Base-by-base conservation (phyloP, 2,888 invertebrate species). In the Caenorhabditis sp. region DNA sequence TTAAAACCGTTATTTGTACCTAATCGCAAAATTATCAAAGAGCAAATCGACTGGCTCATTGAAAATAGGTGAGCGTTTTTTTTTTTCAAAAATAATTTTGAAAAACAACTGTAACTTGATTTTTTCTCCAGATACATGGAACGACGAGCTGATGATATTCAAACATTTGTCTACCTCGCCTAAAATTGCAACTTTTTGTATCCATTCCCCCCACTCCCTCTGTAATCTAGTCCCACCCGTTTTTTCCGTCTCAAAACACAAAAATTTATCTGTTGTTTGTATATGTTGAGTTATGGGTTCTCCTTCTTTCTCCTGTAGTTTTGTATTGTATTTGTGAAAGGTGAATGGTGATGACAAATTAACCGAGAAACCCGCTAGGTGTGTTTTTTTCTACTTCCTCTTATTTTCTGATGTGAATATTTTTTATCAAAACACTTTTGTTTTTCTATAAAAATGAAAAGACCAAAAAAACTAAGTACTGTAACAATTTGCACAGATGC, bases 1-100 rank as follows among this genome's bases (percentile, higher is more conserved):
- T 90, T 99, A 84, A 97, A 97, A 90, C 96, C 97, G 88, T 97
- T 99, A 96, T 99, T 99, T 91, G 91, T 97, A 88, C 99, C 99
- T 27, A 95, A 95, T 77, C 96, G 96, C 89, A 97, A 97, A 90
- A 94, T 99, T 93, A 97, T 99, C 84, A 99, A 99, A 89, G 97
- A 99, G 90, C 97, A 99, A 90, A 92, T 99, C 62, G 99, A 99
- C 89, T 99, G 97, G 97, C 92, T 99, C 55, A 97, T 99, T 79
- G 97, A 99, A 90, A 95, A 99, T 58, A 65, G 60, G 77, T 79
- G 23, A 55, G 62, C 37, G 14, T 53, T 43, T 49, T 62, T n/a
- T n/a, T 65, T 66, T 5, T 49, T 57, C 17, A 54, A 31, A 37
- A 49, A 10, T 26, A 17, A 31, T 31, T 31, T 31, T 31, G 31